Evolutionary conservation across 2,797 vertebrate species (phyloP), one percentile per base, ranked within the genome.

Genomic region (Tadarida brasiliensis): DNA sequence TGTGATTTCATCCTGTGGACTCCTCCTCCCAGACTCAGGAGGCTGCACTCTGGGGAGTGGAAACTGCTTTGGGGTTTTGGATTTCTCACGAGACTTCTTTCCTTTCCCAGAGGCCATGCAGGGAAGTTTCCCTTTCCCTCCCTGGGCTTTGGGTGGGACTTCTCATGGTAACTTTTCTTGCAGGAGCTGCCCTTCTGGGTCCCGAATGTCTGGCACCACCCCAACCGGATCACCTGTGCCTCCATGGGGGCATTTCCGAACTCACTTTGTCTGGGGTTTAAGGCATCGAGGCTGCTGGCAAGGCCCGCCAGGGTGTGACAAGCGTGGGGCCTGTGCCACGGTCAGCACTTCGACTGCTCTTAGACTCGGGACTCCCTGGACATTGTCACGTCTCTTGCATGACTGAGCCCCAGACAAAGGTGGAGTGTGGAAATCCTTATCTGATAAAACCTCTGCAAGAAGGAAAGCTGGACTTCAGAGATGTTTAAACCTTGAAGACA

Each of bases 261-360:
- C 33, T 49, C 11, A 14, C 7, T 47, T 4, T 22, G 20, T 49
- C 49, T 44, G 22, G 19, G n/a, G 70, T 24, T 33, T 54, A 67
- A 77, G 28, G 35, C 7, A 28, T 6, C 14, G 1, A 35, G 1
- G 22, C 14, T 33, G 26, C 56, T 20, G 14, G 49, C 0, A 7
- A 30, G 61, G 56, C 54, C 35, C 4, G 11, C 14, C 4, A 7
- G 22, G 57, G n/a, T 24, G 12, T 80, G 33, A 16, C 12, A 15
- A 5, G 20, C 1, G 0, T 0, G 3, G 4, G 20, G 19, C 26
- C 22, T 0, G 7, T 15, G 56, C 54, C 24, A 1, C 30, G 24
- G 33, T 5, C 12, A 0, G 1, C 9, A 15, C 22, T 7, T 15
- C 39, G 2, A 0, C 30, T 71, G 39, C 17, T 63, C 33, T 2